phyloP scores from a whole-genome alignment of 2,888 invertebrate genomes.

The Hecatera dysodea region DNA sequence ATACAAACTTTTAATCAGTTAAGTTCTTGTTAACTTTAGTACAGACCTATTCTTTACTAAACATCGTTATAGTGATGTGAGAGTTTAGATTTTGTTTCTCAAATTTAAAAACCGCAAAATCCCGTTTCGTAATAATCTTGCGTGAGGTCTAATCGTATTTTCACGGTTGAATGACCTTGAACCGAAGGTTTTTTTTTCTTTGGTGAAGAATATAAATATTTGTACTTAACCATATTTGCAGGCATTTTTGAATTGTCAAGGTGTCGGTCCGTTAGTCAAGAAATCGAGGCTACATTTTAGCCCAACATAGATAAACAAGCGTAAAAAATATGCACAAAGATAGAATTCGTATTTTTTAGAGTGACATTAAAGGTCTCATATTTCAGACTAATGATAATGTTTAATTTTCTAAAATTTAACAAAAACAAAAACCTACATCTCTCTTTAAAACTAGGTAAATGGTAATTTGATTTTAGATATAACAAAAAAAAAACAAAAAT shows the following conservation, averaged over 20 bases:
- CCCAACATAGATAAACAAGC: no score
- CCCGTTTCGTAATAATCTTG: constrained; percentile 27
- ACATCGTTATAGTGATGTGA: background rate
- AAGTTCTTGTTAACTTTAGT: constrained; percentile 1
- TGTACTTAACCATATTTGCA: background rate
- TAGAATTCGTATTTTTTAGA: no score
- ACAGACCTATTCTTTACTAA: background rate
- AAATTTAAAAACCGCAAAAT: constrained; percentile 27
- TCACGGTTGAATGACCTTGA: constrained; percentile 22
- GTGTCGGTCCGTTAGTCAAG: background rate
- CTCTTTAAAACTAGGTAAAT: no score
- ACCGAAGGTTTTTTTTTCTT: background rate
- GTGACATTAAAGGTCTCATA: no score
- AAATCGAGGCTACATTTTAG: no score
- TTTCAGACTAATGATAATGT: no score
- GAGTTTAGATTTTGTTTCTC: constrained; percentile 8
- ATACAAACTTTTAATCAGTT: constrained; percentile 3
- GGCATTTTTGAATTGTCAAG: background rate
- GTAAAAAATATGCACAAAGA: no score
- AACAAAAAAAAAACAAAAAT: background rate
- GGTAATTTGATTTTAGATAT: background rate
- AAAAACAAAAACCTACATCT: no score
- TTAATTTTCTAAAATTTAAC: no score
- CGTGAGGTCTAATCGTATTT: constrained; percentile 27
- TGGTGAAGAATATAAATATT: background rate